A percentile compares a stretch with the other conserved stretches of the same genome.
Conservation (phyloP, 1,140 invertebrate genomes). For the Neoseiulus cucumeris region DNA sequence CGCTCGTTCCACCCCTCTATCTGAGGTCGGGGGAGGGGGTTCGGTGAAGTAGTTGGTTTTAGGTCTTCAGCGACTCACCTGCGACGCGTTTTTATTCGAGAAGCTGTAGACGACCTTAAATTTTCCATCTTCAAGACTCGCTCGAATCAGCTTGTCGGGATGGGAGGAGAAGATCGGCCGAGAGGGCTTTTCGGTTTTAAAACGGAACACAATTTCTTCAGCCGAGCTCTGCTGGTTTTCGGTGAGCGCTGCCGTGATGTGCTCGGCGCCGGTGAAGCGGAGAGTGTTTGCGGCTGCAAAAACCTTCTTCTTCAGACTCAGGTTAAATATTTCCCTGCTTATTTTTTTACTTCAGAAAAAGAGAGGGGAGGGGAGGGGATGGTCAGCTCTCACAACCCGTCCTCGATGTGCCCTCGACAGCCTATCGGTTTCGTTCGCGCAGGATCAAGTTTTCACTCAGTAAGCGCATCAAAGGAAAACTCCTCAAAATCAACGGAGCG, state of each 20-base stretch:
- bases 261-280: constrained; percentile 67
- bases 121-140: constrained; percentile 3
- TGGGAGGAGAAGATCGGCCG: constrained; percentile 31
- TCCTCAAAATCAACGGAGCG: too few relatives aligned
- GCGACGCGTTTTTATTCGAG: constrained; percentile 49
- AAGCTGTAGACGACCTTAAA: constrained; percentile 30
- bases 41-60: too few relatives aligned
- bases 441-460: too few relatives aligned
- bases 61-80: neutral
- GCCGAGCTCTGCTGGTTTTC: constrained; percentile 65
- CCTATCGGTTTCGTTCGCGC: too few relatives aligned
- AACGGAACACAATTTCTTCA: constrained; percentile 69
- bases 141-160: constrained; percentile 19
- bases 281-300: constrained; percentile 58
- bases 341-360: too few relatives aligned
- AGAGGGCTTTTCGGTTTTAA: constrained; percentile 48
- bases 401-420: too few relatives aligned
- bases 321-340: neutral
- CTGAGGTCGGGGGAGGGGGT: too few relatives aligned
- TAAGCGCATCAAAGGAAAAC: too few relatives aligned
- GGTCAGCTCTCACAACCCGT: too few relatives aligned
- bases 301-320: too few relatives aligned
- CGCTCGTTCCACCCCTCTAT: too few relatives aligned
- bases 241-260: constrained; percentile 53
- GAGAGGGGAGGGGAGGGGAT: too few relatives aligned